Evolutionary conservation across 1,140 invertebrate species (phyloP).

Genomic region (Hyles euphorbiae): DNA sequence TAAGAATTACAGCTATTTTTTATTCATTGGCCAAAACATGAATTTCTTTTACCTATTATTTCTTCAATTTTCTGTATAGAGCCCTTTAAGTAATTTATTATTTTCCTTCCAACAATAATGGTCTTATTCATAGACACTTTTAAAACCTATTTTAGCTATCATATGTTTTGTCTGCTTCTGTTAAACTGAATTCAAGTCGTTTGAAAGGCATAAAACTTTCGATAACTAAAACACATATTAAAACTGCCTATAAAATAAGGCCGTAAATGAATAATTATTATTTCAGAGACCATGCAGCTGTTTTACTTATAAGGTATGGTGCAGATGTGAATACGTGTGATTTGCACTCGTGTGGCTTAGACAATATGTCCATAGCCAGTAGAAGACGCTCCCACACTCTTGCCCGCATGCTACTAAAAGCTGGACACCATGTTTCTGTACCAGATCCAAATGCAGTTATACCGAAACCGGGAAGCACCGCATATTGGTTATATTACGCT

Average conservation of each 20-base stretch:
- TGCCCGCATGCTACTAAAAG: conserved; percentile 57
- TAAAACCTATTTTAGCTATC: too few species aligned
- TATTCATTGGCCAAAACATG: neutral
- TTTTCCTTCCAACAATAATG: too few species aligned
- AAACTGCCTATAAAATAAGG: too few species aligned
- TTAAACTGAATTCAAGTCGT: too few species aligned
- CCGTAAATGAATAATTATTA: too few species aligned
- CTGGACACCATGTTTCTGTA: conserved; percentile 48
- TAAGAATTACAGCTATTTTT: conserved; percentile 22
- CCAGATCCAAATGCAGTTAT: conserved; percentile 18
- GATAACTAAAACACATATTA: too few species aligned
- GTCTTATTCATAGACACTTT: too few species aligned
- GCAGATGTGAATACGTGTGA: conserved; percentile 68
- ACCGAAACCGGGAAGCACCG: conserved; percentile 31
- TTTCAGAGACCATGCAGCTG: conserved; percentile 63
- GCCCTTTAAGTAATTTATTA: too few species aligned
- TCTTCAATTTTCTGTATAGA: too few species aligned
- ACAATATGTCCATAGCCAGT: conserved; percentile 66
- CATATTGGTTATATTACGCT: conserved; percentile 38
- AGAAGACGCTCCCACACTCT: conserved; percentile 42
- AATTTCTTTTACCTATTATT: neutral
- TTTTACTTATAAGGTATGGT: conserved; percentile 63
- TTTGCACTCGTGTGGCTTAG: conserved; percentile 55
- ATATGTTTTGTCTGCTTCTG: too few species aligned
- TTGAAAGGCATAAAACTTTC: too few species aligned